phyloP scores from a whole-genome alignment of 1,140 invertebrate species.

The Listronotus bonariensis region DNA sequence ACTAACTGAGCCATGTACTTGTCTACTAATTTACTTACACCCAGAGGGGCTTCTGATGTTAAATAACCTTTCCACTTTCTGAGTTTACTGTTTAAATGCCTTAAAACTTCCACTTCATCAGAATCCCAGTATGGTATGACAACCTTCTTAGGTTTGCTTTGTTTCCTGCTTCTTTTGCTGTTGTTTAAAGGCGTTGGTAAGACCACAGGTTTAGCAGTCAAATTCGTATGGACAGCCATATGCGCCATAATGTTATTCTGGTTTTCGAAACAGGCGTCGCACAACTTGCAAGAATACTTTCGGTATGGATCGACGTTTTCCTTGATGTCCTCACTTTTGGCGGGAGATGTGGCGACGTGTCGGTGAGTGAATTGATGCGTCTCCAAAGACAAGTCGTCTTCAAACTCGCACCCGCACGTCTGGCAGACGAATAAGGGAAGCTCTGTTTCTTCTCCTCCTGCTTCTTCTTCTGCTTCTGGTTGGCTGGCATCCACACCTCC shows the following conservation, averaged over 20 bases:
- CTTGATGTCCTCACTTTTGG: constrained; percentile 52
- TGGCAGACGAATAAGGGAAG: constrained; percentile 58
- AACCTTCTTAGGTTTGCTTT: constrained; percentile 58
- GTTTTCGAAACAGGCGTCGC: constrained; percentile 53
- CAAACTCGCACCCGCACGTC: constrained; percentile 61
- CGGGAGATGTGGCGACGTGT: constrained; percentile 56
- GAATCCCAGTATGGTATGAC: constrained; percentile 49
- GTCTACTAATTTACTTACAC: constrained; percentile 41
- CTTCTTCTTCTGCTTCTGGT: constrained; percentile 58
- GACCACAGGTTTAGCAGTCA: constrained; percentile 43
- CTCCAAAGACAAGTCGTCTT: constrained; percentile 59
- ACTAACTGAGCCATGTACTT: constrained; percentile 52
- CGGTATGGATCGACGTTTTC: constrained; percentile 51
- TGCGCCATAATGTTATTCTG: constrained; percentile 59
- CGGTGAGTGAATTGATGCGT: constrained; percentile 57
- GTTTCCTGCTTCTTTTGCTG: constrained; percentile 57
- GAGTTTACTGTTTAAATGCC: constrained; percentile 46
- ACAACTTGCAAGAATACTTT: constrained; percentile 57
- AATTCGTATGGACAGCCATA: constrained; percentile 56
- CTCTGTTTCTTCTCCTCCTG: constrained; percentile 58
- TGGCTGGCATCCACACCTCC: constrained; percentile 55
- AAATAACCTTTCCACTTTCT: constrained; percentile 41
- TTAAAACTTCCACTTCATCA: constrained; percentile 47
- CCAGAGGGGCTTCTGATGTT: constrained; percentile 22
- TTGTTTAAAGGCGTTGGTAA: constrained; percentile 21